Base-by-base conservation (phyloP, 2,888 invertebrate species). In the Quadroppia sp. region DNA sequence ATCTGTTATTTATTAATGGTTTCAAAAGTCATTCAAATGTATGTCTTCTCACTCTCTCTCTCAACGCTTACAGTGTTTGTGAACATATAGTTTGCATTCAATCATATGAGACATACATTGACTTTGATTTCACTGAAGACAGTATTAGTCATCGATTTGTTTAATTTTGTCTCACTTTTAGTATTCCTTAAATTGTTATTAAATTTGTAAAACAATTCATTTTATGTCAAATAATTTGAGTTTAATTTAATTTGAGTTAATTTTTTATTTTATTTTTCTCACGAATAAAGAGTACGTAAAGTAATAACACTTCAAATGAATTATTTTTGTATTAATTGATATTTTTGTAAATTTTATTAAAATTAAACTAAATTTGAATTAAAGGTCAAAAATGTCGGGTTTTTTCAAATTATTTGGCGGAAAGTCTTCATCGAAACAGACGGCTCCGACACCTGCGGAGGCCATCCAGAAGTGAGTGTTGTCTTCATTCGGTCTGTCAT, bases 321-420 rank as follows among this genome's bases (percentile, higher is more conserved):
- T 36, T 36, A 36, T 36, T 36, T 7, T 7, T 36, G 36, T 7
- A 36, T 36, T 36, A 36, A 36, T n/a, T n/a, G n/a, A 36, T 36
- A 36, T 36, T 36, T 36, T 7, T 36, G 36, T 7, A 36, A 36
- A 36, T 36, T 11, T 11, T 3, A 20, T 50, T 50, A 50, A 20
- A 7, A 9, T 45, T 45, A 11, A 15, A 45, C n/a, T 50, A 59
- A 32, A 59, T 28, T 28, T 1, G 4, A 40, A 20, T n/a, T 42
- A 67, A 23, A 23, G 40, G 42, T 15, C 1, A 15, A 71, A 50
- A 71, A 76, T 76, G 76, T 56, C 76, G 17, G 74, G 74, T 40
- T 40, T 76, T 11, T 64, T 50, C n/a, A 76, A 72, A 36, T n/a
- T 76, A 11, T 76, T 76, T 42, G 76, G 76, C 13, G 71, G 72